Base-by-base conservation (phyloP, 2,797 vertebrate genomes). In the Phataginus tetradactyla region DNA sequence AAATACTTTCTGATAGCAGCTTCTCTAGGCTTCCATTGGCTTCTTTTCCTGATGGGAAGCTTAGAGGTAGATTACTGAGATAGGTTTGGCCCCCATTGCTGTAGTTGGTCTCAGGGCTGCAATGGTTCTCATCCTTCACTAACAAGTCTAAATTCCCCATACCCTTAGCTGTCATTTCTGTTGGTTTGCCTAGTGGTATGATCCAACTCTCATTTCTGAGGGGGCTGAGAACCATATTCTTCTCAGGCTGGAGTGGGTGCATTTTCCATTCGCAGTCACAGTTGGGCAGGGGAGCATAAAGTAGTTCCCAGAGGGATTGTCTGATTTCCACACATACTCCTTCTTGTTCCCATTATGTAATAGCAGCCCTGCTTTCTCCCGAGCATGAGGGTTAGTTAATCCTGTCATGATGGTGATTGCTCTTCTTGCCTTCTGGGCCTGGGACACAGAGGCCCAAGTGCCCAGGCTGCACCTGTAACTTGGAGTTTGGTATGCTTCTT, bases 371-470 rank as follows among this genome's bases (percentile, higher is more conserved):
- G 3, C 64, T 85, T 81, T 21, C 49, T 83, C 39, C 69, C 77
- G 49, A 89, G n/a, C 21, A 78, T 86, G 79, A 95, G 18, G 80
- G 39, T 83, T 96, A 95, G 23, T 55, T 89, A 89, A 49, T 32
- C 8, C 51, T 83, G 29, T 51, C 57, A 59, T 53, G 37, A 71
- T 92, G 55, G 51, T 57, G 51, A 80, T 86, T 95, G 21, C 7
- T 95, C 5, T 86, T 92, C 78, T 81, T 95, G 53, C 21, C 32
- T 94, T 39, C 68, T 91, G n/a, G n/a, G 81, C 45, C 7, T 10
- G 64, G 42, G 32, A 85, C 6, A 57, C 49, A 85, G 55, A 88
- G 7, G 79, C 39, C 21, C 77, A 87, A 66, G 74, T 69, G 23
- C 17, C 39, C 66, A 69, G 57, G 72, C 55, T 88, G 39, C 20